Evolutionary conservation across 2,888 invertebrate genomes (phyloP).

Genomic region (Cerceris ruficornis): DNA sequence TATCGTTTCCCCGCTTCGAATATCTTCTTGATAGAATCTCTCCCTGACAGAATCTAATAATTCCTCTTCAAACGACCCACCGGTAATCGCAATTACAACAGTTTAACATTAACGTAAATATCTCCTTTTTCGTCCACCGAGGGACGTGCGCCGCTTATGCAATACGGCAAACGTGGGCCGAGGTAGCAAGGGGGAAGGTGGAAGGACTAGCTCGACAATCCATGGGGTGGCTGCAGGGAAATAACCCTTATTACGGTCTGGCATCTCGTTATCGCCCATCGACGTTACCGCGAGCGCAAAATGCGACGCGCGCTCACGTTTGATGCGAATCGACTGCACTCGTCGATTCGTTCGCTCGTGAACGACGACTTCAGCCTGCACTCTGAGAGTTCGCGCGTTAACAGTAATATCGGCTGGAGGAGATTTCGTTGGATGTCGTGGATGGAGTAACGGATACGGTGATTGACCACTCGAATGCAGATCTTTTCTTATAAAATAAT

Average conservation of each 20-base stretch:
- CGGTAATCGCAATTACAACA: background rate
- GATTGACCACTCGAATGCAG: too few relatives aligned
- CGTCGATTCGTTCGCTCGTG: conserved; percentile 56
- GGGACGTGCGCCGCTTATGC: conserved; percentile 23
- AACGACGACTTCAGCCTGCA: conserved; percentile 52
- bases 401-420: conserved; percentile 32
- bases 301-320: conserved; percentile 52
- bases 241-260: conserved; percentile 61
- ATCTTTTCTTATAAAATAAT: too few relatives aligned
- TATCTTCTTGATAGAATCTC: background rate
- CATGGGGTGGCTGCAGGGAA: conserved; percentile 37
- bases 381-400: conserved; percentile 40
- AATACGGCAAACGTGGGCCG: conserved; percentile 23
- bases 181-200: conserved; percentile 28
- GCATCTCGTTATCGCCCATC: conserved; percentile 61
- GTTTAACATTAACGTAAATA: background rate
- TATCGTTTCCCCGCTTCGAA: background rate
- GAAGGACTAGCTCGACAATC: conserved; percentile 41
- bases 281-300: conserved; percentile 55
- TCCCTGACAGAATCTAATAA: too few relatives aligned
- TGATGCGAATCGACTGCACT: conserved; percentile 54
- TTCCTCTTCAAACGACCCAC: too few relatives aligned
- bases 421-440: too few relatives aligned
- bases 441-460: too few relatives aligned
- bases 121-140: conserved; percentile 4